Percentiles rank a stretch among this genome's conserved stretches.
These are phyloP conservation scores for Chelonus formosanus DNA, from an alignment of 2,888 invertebrate genomes.

Conservation along the genomic window DNA sequence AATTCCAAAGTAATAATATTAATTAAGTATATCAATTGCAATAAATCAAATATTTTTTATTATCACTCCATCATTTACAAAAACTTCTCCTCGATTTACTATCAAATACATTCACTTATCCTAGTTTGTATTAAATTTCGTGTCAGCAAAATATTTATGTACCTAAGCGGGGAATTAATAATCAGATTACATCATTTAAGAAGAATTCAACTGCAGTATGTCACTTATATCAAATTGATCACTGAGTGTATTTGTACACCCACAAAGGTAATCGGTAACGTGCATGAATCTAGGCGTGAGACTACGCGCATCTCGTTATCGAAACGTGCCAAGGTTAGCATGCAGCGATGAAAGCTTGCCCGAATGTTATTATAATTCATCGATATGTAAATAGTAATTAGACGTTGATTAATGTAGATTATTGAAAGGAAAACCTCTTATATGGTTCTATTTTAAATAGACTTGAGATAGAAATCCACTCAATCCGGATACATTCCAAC, in stretches of 20 bases:
- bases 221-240: neutral
- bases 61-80: too few relatives aligned
- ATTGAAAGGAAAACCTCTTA: neutral
- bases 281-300: conserved; percentile 22
- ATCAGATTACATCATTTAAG: conserved; percentile 2
- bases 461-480: too few relatives aligned
- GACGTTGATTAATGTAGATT: conserved; percentile 10
- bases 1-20: too few relatives aligned
- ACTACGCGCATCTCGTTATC: conserved; percentile 31
- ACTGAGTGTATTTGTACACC: neutral
- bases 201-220: conserved; percentile 3
- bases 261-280: conserved; percentile 9
- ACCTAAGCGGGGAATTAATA: too few relatives aligned
- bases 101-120: too few relatives aligned
- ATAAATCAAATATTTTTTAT: too few relatives aligned
- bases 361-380: conserved; percentile 28
- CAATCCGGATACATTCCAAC: too few relatives aligned
- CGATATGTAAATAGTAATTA: conserved; percentile 8
- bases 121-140: too few relatives aligned
- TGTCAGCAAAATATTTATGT: too few relatives aligned
- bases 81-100: too few relatives aligned
- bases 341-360: conserved; percentile 11
- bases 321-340: conserved; percentile 32
- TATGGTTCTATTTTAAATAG: too few relatives aligned
- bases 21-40: too few relatives aligned